Percentiles rank a stretch among this genome's conserved stretches.
Conservation (phyloP, 2,797 vertebrate species). For the Notamacropus eugenii region DNA sequence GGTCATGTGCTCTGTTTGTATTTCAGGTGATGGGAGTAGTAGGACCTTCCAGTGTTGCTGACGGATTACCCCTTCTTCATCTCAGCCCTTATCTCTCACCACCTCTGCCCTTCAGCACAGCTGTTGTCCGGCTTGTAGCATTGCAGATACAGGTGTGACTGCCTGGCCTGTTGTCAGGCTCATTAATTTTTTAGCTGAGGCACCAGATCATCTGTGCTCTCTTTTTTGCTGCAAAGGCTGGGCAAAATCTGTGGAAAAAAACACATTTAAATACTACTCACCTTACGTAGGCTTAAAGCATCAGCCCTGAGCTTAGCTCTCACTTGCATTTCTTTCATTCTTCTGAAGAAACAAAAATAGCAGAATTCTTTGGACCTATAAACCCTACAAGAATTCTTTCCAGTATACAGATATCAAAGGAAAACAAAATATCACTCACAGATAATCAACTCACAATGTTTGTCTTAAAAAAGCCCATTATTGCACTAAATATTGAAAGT, state of each 20-base stretch:
- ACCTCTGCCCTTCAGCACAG: constrained; percentile 99
- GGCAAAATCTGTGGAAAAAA: constrained; percentile 88
- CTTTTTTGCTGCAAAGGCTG: constrained; percentile 87
- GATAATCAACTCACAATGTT: constrained; percentile 54
- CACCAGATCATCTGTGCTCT: constrained; percentile 83
- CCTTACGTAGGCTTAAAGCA: constrained; percentile 66
- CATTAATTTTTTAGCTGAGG: constrained; percentile 81
- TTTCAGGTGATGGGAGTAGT: constrained; percentile 99
- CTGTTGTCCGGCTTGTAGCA: constrained; percentile 98
- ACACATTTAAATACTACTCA: constrained; percentile 62
- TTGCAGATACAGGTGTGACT: constrained; percentile 97
- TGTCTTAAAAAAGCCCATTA: constrained; percentile 36
- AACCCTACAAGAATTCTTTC: constrained; percentile 3
- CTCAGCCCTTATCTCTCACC: constrained; percentile 99
- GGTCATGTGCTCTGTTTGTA: constrained; percentile 87
- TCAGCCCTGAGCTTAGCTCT: constrained; percentile 76
- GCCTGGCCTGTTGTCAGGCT: constrained; percentile 85
- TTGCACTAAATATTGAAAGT: constrained; percentile 61
- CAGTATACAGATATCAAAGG: background rate
- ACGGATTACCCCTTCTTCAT: constrained; percentile 99
- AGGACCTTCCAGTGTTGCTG: constrained; percentile 98
- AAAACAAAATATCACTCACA: constrained; percentile 46
- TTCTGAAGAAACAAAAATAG: constrained; percentile 79
- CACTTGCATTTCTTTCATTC: constrained; percentile 79
- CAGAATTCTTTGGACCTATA: constrained; percentile 68